Percentiles rank a stretch among this genome's conserved stretches.
Evolutionary conservation across 2,113 vertebrate genomes (phyloP).

Genomic region (Bubo bubo): DNA sequence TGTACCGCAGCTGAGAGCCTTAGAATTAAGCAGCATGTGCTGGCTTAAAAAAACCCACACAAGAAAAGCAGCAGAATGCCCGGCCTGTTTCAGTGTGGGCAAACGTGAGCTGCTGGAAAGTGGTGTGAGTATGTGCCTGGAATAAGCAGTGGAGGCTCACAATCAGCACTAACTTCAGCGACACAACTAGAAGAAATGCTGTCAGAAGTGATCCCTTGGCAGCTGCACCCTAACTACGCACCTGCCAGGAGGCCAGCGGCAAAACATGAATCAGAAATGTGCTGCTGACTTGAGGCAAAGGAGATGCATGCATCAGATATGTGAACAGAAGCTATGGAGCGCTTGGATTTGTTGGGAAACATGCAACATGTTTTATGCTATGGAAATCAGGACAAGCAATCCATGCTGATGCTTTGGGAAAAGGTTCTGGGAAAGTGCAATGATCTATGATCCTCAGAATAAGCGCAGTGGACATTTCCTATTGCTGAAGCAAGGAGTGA

Average conservation of each 20-base stretch:
- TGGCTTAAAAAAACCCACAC: neutral
- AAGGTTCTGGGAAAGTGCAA: neutral
- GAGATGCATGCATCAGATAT: neutral
- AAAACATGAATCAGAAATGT: neutral
- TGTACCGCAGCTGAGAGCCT: neutral
- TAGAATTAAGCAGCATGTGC: constrained; percentile 12
- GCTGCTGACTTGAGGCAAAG: neutral
- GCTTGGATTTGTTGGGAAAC: neutral
- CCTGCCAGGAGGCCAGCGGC: neutral
- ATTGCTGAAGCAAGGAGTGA: neutral
- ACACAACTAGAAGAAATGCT: neutral
- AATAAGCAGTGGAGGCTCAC: constrained; percentile 27
- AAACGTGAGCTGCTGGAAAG: constrained; percentile 23
- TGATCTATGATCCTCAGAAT: neutral
- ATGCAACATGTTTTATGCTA: neutral
- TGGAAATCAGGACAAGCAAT: neutral
- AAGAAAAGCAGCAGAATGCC: constrained; percentile 36
- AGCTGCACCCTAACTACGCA: neutral
- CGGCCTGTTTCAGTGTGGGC: neutral
- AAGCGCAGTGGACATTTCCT: neutral
- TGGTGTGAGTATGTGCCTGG: neutral
- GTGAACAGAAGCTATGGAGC: neutral
- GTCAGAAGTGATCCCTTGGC: neutral
- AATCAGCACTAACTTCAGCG: neutral
- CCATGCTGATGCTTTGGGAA: neutral